Conservation (phyloP, 1,140 invertebrate species). For the Eriosoma lanigerum region DNA sequence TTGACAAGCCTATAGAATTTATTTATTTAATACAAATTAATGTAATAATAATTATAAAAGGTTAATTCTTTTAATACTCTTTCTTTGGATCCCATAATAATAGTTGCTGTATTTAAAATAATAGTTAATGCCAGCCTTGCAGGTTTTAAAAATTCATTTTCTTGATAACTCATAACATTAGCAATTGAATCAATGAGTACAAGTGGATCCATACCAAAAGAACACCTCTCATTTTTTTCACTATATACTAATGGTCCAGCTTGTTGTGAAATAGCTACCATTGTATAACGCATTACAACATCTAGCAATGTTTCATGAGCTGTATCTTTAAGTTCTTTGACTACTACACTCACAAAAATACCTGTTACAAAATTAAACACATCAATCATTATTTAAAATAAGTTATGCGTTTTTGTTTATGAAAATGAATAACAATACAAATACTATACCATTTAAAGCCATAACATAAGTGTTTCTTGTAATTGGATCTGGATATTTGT, state of each 20-base stretch:
- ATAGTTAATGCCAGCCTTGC: slow-evolving; percentile 83
- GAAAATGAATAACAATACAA: not conserved
- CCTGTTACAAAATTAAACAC: slow-evolving; percentile 58
- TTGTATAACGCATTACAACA: slow-evolving; percentile 89
- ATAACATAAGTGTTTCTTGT: slow-evolving; percentile 85
- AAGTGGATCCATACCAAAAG: slow-evolving; percentile 75
- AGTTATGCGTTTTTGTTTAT: no score
- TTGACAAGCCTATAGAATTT: slow-evolving; percentile 77
- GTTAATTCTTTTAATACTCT: slow-evolving; percentile 59
- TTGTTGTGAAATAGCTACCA: slow-evolving; percentile 92
- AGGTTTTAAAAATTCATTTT: slow-evolving; percentile 93
- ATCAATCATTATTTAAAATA: not conserved
- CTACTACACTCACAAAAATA: slow-evolving; percentile 87
- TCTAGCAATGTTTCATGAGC: slow-evolving; percentile 84
- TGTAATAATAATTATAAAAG: not conserved
- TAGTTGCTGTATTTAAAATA: slow-evolving; percentile 86
- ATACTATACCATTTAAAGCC: slow-evolving; percentile 71
- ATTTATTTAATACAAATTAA: not conserved
- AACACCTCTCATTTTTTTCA: slow-evolving; percentile 59
- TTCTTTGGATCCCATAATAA: slow-evolving; percentile 85
- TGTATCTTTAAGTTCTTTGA: slow-evolving; percentile 82
- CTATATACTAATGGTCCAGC: slow-evolving; percentile 63
- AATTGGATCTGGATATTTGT: slow-evolving; percentile 78
- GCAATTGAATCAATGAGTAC: slow-evolving; percentile 95
- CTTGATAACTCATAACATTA: slow-evolving; percentile 93